Evolutionary conservation across 1,140 invertebrate species (phyloP), one percentile per base, ranked within the genome.

Genomic region (Trichomalopsis sarcophagae): DNA sequence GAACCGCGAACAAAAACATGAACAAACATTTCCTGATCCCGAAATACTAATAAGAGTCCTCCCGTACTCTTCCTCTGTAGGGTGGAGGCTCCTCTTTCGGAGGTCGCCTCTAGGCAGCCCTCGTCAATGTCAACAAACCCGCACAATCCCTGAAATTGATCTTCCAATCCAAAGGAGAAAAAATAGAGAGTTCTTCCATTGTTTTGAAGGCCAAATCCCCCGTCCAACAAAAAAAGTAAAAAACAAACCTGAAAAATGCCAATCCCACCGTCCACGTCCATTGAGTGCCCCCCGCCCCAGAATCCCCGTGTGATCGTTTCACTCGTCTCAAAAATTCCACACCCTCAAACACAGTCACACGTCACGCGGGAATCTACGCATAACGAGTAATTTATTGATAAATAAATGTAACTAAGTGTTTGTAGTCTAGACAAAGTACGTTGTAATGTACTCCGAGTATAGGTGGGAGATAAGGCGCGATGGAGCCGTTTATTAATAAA

Each of bases 361-460:
- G 86, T 87, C 87, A 87, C 85, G 84, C 77, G 77, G 73, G 69
- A 85, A 89, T 86, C 87, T 84, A 89, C 87, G 87, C 89, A 89
- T 90, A 90, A 92, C 88, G 89, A 90, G 89, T 91, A 91, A 92
- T 89, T 88, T 85, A 91, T 91, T 89, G 89, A 91, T 92, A 92
- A 89, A 89, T 93, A 93, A 92, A 90, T 93, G 92, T 93, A 89
- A 92, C 87, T 93, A 92, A 92, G 91, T 93, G 92, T 93, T 90
- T 88, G 91, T 93, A 93, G 92, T 89, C 90, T 89, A 90, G 89
- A 87, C 90, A 92, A 92, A 91, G 90, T 91, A 91, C 89, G 90
- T 91, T 92, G 91, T 92, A 92, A 86, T 86, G 85, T 92, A 91
- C 89, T 92, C 91, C 50, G 77, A 82, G 23, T 66, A 62, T 82